phyloP scores from a whole-genome alignment of 2,113 vertebrate genomes.

The Ptilonorhynchus violaceus region DNA sequence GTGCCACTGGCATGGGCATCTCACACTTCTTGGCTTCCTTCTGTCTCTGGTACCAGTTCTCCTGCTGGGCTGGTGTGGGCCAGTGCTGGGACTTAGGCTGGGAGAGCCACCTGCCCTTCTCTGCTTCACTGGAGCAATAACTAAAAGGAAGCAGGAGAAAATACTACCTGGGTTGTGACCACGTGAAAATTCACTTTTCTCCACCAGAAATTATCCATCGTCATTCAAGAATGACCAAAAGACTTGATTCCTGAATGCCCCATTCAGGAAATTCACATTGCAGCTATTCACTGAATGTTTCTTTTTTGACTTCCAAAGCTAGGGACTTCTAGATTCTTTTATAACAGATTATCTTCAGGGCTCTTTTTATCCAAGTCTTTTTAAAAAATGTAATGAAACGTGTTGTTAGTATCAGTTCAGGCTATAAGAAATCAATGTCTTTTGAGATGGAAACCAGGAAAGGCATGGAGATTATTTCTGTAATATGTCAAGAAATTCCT shows the following conservation, averaged over 20 bases:
- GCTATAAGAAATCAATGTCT: background rate
- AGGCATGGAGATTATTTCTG: background rate
- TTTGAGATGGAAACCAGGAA: background rate
- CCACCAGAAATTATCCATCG: background rate
- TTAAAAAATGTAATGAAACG: background rate
- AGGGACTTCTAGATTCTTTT: background rate
- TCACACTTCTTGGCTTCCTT: fast-evolving
- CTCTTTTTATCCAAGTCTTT: background rate
- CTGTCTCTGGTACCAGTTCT: background rate
- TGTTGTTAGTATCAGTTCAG: background rate
- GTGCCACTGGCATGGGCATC: fast-evolving
- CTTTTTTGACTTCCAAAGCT: background rate
- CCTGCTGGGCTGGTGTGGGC: background rate
- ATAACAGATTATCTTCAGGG: background rate
- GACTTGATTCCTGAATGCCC: background rate
- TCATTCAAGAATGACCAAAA: background rate
- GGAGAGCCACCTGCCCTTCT: background rate
- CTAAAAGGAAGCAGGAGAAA: background rate
- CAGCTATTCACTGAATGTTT: background rate
- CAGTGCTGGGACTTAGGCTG: background rate
- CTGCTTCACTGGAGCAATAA: background rate
- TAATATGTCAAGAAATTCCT: background rate
- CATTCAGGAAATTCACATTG: background rate
- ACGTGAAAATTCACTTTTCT: background rate
- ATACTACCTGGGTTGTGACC: background rate